These are phyloP conservation scores for Synergus japonicus DNA, from an alignment of 2,888 invertebrate genomes.

Conservation along the genomic window DNA sequence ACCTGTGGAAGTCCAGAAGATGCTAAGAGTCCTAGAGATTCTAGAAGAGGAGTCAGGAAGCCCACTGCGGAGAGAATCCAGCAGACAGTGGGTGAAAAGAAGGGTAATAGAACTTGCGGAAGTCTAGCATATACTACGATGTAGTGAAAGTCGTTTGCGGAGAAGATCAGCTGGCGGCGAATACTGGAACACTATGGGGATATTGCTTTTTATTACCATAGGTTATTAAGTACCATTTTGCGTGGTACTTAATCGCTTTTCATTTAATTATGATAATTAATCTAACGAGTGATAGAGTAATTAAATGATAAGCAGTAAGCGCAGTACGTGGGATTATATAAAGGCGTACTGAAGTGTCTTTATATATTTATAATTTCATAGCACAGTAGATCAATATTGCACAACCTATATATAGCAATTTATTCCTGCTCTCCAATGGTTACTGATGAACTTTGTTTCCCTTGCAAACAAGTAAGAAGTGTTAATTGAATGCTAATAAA, in stretches of 20 bases:
- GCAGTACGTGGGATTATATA: neutral
- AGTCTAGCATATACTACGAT: too few species aligned
- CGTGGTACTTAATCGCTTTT: neutral
- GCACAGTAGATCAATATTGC: neutral
- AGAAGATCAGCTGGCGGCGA: too few species aligned
- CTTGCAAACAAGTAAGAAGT: constrained; percentile 1
- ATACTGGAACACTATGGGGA: too few species aligned
- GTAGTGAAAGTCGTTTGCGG: too few species aligned
- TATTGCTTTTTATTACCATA: too few species aligned
- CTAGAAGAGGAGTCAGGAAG: too few species aligned
- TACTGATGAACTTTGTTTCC: neutral
- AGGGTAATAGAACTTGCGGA: too few species aligned
- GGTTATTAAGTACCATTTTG: too few species aligned
- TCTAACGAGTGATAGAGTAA: neutral
- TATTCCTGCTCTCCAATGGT: neutral
- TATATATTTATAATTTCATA: neutral
- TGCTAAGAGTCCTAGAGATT: too few species aligned
- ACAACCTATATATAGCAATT: neutral
- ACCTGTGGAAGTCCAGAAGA: too few species aligned
- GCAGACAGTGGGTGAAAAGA: too few species aligned
- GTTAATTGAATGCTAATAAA: constrained; percentile 1
- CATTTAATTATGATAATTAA: constrained; percentile 4
- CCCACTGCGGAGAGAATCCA: too few species aligned
- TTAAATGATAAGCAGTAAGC: constrained; percentile 11
- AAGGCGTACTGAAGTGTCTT: neutral